phyloP scores from a whole-genome alignment of 2,797 vertebrate species.

The Pseudochaenichthys georgianus region DNA sequence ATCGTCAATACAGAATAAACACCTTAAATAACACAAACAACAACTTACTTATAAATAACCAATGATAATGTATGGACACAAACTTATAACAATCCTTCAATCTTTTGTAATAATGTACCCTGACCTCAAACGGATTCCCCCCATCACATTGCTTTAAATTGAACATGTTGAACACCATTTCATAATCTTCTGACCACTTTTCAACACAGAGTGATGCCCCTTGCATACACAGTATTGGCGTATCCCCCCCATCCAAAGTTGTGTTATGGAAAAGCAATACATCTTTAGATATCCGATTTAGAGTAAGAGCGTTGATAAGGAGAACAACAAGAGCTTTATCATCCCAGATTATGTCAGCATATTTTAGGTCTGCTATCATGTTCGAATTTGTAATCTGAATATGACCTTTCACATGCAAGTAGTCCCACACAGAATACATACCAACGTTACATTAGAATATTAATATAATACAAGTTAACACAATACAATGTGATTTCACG shows the following conservation, averaged over 20 bases:
- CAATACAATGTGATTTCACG: constrained; percentile 25
- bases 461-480: constrained; percentile 20
- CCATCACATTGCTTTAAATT: no score
- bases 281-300: neutral
- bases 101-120: no score
- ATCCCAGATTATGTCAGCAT: constrained; percentile 20
- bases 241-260: constrained; percentile 7
- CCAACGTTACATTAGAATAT: constrained; percentile 15
- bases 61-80: no score
- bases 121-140: no score
- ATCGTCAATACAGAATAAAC: no score
- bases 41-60: no score
- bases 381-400: constrained; percentile 26
- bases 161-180: no score
- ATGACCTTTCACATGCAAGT: constrained; percentile 34
- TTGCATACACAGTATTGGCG: no score
- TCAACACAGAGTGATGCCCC: no score
- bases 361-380: constrained; percentile 7
- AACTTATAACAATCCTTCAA: no score
- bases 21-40: no score
- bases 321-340: constrained; percentile 6
- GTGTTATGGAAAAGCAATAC: neutral
- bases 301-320: neutral
- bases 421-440: neutral
- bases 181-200: no score